Evolutionary conservation across 2,113 vertebrate species (phyloP).

Genomic region (Isichthys henryi): DNA sequence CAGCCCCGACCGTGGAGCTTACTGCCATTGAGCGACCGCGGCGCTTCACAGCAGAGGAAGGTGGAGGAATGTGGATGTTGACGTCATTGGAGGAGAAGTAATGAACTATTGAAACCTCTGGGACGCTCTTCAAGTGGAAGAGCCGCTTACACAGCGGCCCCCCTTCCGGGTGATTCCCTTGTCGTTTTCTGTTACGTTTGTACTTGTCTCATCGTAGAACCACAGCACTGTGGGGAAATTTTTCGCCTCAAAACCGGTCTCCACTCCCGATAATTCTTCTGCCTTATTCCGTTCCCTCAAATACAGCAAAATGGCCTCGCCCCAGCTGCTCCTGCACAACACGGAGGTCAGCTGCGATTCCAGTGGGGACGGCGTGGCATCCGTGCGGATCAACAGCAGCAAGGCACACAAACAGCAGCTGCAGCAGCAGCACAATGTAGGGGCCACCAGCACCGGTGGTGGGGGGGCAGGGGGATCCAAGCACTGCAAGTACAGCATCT

Average conservation of each 20-base stretch:
- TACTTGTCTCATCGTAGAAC: background rate
- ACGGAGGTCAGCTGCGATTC: constrained; percentile 88
- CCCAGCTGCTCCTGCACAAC: constrained; percentile 74
- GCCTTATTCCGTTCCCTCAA: constrained; percentile 27
- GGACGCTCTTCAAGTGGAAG: constrained; percentile 31
- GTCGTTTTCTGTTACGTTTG: background rate
- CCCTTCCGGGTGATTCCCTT: background rate
- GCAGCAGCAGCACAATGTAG: constrained; percentile 51
- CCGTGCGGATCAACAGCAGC: constrained; percentile 68
- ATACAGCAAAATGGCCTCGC: constrained; percentile 75
- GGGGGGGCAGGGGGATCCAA: constrained; percentile 59
- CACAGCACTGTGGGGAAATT: background rate
- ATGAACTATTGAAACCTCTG: constrained; percentile 35
- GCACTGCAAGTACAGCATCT: constrained; percentile 90
- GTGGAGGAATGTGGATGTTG: constrained; percentile 47
- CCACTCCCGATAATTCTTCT: background rate
- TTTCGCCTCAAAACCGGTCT: background rate
- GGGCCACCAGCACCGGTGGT: constrained; percentile 7
- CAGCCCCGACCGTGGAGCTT: too few relatives aligned
- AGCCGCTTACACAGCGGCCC: constrained; percentile 14
- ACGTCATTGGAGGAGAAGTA: constrained; percentile 48
- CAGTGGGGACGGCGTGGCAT: constrained; percentile 70
- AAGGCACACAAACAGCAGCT: constrained; percentile 37
- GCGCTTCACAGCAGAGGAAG: constrained; percentile 42
- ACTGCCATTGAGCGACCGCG: background rate